Evolutionary conservation across 2,888 invertebrate species (phyloP).

Genomic region (Stenolophus ochropezus): DNA sequence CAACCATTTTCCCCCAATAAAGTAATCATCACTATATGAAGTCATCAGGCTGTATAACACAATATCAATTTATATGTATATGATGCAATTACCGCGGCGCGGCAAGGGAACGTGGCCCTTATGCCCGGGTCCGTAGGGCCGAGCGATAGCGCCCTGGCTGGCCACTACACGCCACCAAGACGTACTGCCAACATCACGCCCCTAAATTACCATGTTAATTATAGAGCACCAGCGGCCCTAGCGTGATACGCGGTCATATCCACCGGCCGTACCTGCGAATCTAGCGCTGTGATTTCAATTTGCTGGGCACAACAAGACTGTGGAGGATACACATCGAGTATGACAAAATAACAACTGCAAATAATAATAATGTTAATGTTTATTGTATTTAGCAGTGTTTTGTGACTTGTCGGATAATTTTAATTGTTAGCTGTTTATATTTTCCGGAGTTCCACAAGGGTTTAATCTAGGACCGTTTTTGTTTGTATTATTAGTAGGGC

Average conservation of each 20-base stretch:
- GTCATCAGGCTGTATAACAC: conserved; percentile 71
- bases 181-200: conserved; percentile 73
- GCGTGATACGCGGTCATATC: conserved; percentile 57
- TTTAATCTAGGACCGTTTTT: no score
- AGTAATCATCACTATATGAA: conserved; percentile 70
- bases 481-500: no score
- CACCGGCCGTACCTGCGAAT: conserved; percentile 30
- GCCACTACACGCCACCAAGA: conserved; percentile 73
- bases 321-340: no score
- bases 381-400: no score
- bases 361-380: no score
- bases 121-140: conserved; percentile 60
- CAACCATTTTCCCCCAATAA: conserved; percentile 64
- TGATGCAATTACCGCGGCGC: conserved; percentile 70
- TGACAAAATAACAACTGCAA: no score
- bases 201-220: conserved; percentile 74
- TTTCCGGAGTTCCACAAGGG: no score
- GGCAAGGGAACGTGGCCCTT: conserved; percentile 65
- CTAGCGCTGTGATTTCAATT: background rate
- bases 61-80: conserved; percentile 74
- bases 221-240: conserved; percentile 65
- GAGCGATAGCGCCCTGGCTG: conserved; percentile 67
- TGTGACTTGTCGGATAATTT: no score
- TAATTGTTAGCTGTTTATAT: no score
- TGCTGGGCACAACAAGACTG: no score